These are phyloP conservation scores for Hypomesus transpacificus DNA, from an alignment of 2,113 vertebrate species.

Conservation along the genomic window DNA sequence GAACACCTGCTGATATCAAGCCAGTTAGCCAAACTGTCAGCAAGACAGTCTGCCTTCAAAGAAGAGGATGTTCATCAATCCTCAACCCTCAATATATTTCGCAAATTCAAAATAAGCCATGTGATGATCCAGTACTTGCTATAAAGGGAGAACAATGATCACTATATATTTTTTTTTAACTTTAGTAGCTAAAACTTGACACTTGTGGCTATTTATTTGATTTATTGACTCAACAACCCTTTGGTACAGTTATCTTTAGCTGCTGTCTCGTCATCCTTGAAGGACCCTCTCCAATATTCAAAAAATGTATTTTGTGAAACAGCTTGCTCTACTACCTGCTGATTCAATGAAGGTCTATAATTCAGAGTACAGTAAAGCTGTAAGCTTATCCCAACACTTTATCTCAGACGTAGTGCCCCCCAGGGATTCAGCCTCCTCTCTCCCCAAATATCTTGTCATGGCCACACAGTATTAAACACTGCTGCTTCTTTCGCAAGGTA, in stretches of 20 bases:
- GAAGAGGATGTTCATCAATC: slow-evolving; percentile 23
- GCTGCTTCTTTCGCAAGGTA: neutral
- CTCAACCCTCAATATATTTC: neutral
- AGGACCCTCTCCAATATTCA: too few relatives aligned
- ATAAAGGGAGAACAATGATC: too few relatives aligned
- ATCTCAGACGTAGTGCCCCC: slow-evolving; percentile 28
- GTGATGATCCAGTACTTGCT: too few relatives aligned
- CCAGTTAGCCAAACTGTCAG: slow-evolving; percentile 33
- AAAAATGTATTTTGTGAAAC: neutral
- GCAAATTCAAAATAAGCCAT: too few relatives aligned
- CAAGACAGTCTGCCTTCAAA: neutral
- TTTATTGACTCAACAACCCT: too few relatives aligned
- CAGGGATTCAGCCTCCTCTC: neutral
- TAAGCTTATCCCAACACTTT: slow-evolving; percentile 13
- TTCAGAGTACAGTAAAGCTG: neutral
- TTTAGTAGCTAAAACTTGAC: too few relatives aligned
- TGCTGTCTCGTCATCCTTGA: too few relatives aligned
- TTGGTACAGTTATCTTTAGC: too few relatives aligned
- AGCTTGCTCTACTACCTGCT: slow-evolving; percentile 11
- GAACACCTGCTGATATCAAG: slow-evolving; percentile 57
- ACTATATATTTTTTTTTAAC: too few relatives aligned
- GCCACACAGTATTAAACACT: slow-evolving; percentile 6
- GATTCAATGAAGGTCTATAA: slow-evolving; percentile 5
- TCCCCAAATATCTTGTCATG: neutral
- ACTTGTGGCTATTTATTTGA: too few relatives aligned